Base-by-base conservation (phyloP, 2,888 invertebrate species). In the Pachliopta kotzebuea region DNA sequence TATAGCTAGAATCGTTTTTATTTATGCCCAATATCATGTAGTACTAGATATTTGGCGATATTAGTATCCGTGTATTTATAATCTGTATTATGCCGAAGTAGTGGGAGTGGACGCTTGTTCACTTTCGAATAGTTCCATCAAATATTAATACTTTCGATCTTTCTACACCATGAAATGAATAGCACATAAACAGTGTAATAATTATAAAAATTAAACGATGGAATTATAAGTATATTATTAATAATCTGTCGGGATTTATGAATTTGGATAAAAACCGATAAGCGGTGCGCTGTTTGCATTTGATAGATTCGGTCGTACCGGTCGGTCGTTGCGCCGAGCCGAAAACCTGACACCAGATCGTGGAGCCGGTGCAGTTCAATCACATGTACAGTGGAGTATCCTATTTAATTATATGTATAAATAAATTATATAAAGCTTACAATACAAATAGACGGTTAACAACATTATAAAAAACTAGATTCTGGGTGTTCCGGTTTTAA, bases 221-320 rank as follows among this genome's bases (percentile, higher is more conserved):
- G 17, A 54, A 55, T 54, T n/a, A n/a, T n/a, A n/a, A n/a, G n/a
- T n/a, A n/a, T n/a, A n/a, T n/a, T n/a, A n/a, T n/a, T n/a, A 54
- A 56, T 57, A 67, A 59, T 59, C 53, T 21, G 50, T n/a, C 37
- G 42, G 49, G 52, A 54, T 21, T 50, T 52, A 59, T 60, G 56
- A 20, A n/a, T 64, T 66, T 56, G 61, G 65, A 66, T 56, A 63
- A 63, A 68, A 70, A 62, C 65, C 66, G 69, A 71, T 65, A 67
- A 52, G 61, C 63, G 49, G 57, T 57, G 52, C 63, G 59, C 59
- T 61, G 70, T 68, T 70, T 68, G 65, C 69, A 71, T 71, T 70
- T 61, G 65, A 69, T 68, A 68, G 70, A 69, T 71, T 71, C 71
- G 70, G 70, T 67, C 71, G 67, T 62, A 57, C 67, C 69, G 70